Base-by-base conservation (phyloP, 2,113 vertebrate species). In the Hipposideros armiger region DNA sequence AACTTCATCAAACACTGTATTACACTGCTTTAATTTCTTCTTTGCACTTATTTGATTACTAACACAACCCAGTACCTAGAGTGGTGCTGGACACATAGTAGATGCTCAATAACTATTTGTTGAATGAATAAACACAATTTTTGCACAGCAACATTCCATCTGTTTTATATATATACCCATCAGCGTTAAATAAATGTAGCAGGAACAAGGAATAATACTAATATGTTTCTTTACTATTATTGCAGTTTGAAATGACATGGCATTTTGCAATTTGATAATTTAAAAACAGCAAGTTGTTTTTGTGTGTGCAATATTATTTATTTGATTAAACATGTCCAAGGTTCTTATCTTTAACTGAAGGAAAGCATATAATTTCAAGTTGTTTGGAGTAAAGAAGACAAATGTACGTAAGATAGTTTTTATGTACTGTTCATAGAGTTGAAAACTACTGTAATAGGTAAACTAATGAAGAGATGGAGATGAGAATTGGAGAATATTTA, bases 41-140 rank as follows among this genome's bases (percentile, higher is more conserved):
- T 20, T 7, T 30, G 52, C 9, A 89, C 16, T 88, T 47, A 88
- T 45, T 42, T 78, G 54, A 60, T 54, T 58, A 82, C 26, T 28
- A 80, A 22, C 19, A 85, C 16, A 78, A 67, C 7, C 30, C 26
- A 92, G 50, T 14, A 28, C 4, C 64, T 73, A 74, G 40, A 84
- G 47, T 52, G n/a, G 42, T 62, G 58, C 30, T 66, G 28, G 66
- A 77, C 28, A 70, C 5, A 67, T 2, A 45, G n/a, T 7, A 10
- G 30, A 47, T 77, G 47, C 42, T 86, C 50, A 74, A 17, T 36
- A 70, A 58, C 56, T 72, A 91, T 30, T 32, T 67, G 30, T 17
- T 66, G 19, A 94, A 88, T 73, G 22, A 82, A 77, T 89, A 74
- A 81, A 69, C 40, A 80, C 13, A 16, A 40, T 11, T 81, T 95